phyloP scores from a whole-genome alignment of 2,113 vertebrate species.

The Clinocottus analis region DNA sequence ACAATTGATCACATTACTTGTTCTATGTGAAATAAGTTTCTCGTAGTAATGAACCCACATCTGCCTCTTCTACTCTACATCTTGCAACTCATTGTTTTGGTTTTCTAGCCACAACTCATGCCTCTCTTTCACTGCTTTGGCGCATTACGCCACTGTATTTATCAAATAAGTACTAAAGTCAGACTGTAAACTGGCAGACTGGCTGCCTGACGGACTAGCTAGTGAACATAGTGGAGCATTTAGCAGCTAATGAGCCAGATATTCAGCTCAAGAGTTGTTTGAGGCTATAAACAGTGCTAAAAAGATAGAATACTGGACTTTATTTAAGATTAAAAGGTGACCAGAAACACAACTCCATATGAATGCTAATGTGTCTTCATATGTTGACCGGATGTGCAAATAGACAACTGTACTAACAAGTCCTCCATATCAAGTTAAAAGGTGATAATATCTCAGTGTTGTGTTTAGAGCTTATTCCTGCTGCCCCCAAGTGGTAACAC shows the following conservation, averaged over 20 bases:
- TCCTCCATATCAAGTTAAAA: not conserved
- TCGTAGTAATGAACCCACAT: not conserved
- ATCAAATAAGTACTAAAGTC: not conserved
- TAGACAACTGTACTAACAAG: constrained; percentile 6
- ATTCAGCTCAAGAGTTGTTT: not conserved
- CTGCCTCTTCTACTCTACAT: not conserved
- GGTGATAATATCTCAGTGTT: not conserved
- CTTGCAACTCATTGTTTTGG: constrained; percentile 3
- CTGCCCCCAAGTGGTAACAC: constrained; percentile 13
- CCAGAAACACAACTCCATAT: not conserved
- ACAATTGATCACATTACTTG: not conserved
- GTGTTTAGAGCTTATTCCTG: constrained; percentile 9
- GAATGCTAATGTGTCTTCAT: not conserved
- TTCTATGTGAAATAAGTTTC: not conserved
- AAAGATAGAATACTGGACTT: not conserved
- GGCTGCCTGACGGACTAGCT: not conserved
- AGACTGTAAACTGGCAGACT: not conserved
- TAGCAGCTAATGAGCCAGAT: constrained; percentile 26
- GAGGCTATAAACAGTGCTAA: constrained; percentile 15
- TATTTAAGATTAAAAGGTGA: not conserved
- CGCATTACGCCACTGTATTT: not conserved
- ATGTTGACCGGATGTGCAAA: not conserved
- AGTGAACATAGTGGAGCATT: constrained; percentile 11
- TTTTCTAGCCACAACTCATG: not conserved
- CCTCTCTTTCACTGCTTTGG: not conserved